Percentiles rank a stretch among this genome's conserved stretches.
These are phyloP conservation scores for Onchidella celtica DNA, from an alignment of 2,888 invertebrate genomes.

Conservation along the genomic window DNA sequence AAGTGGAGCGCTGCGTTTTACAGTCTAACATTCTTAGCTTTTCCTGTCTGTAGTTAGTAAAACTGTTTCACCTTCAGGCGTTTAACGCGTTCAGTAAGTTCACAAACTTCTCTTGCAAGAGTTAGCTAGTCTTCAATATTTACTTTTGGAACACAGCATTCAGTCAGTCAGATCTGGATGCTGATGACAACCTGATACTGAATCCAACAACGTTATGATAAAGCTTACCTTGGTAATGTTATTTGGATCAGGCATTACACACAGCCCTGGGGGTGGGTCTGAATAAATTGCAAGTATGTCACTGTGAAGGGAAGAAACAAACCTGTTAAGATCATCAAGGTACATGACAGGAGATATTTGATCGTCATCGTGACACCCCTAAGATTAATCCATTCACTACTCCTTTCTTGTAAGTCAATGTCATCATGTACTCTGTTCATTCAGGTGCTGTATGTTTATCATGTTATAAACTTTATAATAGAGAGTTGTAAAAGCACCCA, in stretches of 20 bases:
- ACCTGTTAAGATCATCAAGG: not conserved
- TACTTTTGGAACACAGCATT: too few relatives aligned
- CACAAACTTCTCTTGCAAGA: too few relatives aligned
- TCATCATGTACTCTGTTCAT: not conserved
- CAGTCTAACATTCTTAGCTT: too few relatives aligned
- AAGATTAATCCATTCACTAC: not conserved
- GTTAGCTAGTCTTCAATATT: too few relatives aligned
- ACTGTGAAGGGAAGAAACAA: slow-evolving; percentile 68
- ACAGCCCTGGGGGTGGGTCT: slow-evolving; percentile 83
- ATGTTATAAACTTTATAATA: not conserved
- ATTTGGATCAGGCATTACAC: slow-evolving; percentile 82
- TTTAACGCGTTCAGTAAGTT: too few relatives aligned
- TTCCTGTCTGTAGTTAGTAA: too few relatives aligned
- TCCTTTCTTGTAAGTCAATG: not conserved
- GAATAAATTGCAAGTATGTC: slow-evolving; percentile 83
- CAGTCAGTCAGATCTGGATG: too few relatives aligned
- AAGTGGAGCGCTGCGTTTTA: too few relatives aligned
- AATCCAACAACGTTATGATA: too few relatives aligned
- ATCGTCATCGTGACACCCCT: not conserved
- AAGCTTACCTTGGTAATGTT: slow-evolving; percentile 81
- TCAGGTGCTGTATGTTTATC: not conserved
- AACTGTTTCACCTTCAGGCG: too few relatives aligned
- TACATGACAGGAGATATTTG: not conserved
- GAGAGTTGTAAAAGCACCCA: too few relatives aligned
- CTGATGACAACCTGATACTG: too few relatives aligned